These are phyloP conservation scores for Anorthoa munda DNA, from an alignment of 2,888 invertebrate species.

Conservation along the genomic window DNA sequence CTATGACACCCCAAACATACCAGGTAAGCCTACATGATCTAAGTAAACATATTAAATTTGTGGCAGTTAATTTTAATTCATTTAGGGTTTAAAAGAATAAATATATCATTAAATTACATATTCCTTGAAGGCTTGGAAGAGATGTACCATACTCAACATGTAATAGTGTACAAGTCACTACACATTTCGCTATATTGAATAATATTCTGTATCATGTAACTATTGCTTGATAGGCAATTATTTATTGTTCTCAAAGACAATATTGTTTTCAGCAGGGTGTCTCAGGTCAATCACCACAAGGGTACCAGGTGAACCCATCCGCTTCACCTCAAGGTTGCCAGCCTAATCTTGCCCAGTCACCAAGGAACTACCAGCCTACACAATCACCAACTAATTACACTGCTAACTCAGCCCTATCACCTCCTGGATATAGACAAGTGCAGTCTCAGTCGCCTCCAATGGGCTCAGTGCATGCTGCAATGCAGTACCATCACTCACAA, in stretches of 20 bases:
- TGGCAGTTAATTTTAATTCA: neutral
- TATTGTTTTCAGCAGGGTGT: constrained; percentile 76
- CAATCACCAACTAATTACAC: constrained; percentile 90
- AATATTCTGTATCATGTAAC: neutral
- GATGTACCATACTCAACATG: neutral
- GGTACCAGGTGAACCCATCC: constrained; percentile 90
- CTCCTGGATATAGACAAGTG: constrained; percentile 89
- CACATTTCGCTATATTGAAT: neutral
- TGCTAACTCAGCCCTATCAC: constrained; percentile 89
- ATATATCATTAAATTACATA: no score
- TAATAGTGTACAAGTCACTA: neutral
- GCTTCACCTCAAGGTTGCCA: constrained; percentile 89
- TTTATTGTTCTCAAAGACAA: neutral
- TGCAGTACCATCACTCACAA: constrained; percentile 88
- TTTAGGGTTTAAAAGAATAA: no score
- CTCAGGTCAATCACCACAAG: constrained; percentile 88
- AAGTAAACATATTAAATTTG: neutral
- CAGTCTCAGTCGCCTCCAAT: constrained; percentile 88
- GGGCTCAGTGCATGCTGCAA: constrained; percentile 86
- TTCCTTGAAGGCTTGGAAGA: neutral
- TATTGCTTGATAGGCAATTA: neutral
- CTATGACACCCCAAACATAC: constrained; percentile 89
- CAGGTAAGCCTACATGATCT: constrained; percentile 79
- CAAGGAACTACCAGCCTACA: constrained; percentile 89
- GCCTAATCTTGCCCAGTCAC: constrained; percentile 84